phyloP scores from a whole-genome alignment of 64 coral and sea anemone species.

The Acropora tenuis region DNA sequence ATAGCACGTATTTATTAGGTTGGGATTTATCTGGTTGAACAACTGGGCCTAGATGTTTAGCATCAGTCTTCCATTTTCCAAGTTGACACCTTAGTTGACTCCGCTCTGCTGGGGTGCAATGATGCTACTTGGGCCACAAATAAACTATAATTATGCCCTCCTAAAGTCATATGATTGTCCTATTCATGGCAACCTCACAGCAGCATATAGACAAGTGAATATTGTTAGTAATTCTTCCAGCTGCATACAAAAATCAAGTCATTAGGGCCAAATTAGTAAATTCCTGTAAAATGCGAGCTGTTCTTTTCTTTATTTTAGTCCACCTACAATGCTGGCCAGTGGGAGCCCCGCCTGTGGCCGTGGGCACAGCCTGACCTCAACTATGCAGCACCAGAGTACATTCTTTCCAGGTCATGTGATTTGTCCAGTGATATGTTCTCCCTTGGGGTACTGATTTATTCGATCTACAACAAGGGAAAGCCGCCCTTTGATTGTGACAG shows the following conservation, averaged over 20 bases:
- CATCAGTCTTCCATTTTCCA: too few species aligned
- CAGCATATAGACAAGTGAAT: too few species aligned
- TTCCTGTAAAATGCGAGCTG: background rate
- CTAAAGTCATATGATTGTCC: too few species aligned
- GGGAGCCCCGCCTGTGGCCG: conserved; percentile 88
- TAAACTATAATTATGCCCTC: too few species aligned
- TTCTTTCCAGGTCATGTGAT: conserved; percentile 91
- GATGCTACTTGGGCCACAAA: too few species aligned
- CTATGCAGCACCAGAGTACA: conserved; percentile 91
- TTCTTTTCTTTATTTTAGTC: conserved; percentile 45
- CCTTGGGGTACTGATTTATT: conserved; percentile 86
- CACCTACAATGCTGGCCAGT: conserved; percentile 78
- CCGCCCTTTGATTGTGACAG: conserved; percentile 84
- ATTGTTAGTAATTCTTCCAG: too few species aligned
- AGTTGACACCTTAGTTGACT: too few species aligned
- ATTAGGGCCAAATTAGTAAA: background rate
- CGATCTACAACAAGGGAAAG: conserved; percentile 85
- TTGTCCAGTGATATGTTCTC: conserved; percentile 93
- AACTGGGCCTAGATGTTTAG: too few species aligned
- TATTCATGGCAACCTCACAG: too few species aligned
- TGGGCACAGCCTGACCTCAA: conserved; percentile 90
- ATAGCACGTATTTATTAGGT: too few species aligned
- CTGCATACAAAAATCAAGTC: background rate
- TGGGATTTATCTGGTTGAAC: too few species aligned
- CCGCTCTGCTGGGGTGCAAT: too few species aligned